phyloP scores from a whole-genome alignment of 2,888 invertebrate genomes.

The Lymantria monacha region DNA sequence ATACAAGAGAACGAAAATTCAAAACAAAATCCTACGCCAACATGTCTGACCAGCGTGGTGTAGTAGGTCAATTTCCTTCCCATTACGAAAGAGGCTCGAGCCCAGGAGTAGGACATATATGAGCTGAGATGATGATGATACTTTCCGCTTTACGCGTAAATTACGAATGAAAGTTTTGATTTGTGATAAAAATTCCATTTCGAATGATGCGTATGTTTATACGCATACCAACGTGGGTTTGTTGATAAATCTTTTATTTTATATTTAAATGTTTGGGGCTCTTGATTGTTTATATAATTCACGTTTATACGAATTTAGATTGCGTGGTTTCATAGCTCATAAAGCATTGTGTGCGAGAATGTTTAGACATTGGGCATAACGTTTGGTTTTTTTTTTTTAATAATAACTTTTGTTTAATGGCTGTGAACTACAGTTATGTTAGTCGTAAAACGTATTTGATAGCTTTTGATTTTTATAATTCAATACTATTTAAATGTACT shows the following conservation, averaged over 20 bases:
- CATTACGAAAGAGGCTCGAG: too few relatives aligned
- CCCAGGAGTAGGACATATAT: too few relatives aligned
- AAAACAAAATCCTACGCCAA: too few relatives aligned
- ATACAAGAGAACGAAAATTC: too few relatives aligned
- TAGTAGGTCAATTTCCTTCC: too few relatives aligned
- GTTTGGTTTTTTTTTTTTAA: slow-evolving; percentile 2
- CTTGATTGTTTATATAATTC: slow-evolving; percentile 22
- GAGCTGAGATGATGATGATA: too few relatives aligned
- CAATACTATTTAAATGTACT: too few relatives aligned
- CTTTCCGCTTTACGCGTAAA: too few relatives aligned
- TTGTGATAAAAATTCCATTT: neutral
- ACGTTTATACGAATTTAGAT: slow-evolving; percentile 18
- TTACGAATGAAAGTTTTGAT: neutral
- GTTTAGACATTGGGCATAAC: slow-evolving; percentile 1
- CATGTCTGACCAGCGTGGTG: too few relatives aligned
- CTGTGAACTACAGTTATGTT: neutral
- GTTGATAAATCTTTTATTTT: slow-evolving; percentile 14
- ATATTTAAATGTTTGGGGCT: slow-evolving; percentile 9
- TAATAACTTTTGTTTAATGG: neutral
- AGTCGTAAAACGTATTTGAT: neutral
- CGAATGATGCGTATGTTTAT: neutral
- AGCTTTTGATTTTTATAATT: neutral
- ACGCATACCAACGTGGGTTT: neutral
- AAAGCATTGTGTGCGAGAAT: slow-evolving; percentile 17
- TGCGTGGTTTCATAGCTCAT: slow-evolving; percentile 17